Base-by-base conservation (phyloP, 1,140 invertebrate genomes). In the Cheumatopsyche charites region DNA sequence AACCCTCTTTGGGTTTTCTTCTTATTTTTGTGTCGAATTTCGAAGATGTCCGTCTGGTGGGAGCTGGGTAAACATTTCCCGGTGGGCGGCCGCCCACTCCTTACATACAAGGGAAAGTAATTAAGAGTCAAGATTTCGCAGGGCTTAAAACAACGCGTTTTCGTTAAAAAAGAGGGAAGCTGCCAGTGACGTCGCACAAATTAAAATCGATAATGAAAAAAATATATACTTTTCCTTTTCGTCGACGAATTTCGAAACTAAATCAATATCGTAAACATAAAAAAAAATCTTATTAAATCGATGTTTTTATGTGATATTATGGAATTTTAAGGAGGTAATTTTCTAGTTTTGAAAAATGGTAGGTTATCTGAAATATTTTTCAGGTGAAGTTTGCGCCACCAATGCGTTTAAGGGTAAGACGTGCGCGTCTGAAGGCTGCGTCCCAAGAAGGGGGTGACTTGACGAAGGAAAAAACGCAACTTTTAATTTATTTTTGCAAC, bases 401-500 rank as follows among this genome's bases (percentile, higher is more conserved):
- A 7, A 17, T 68, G 47, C 29, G 29, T 9, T 12, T 45, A 19
- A 25, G 23, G 66, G 49, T 55, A 36, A 45, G 49, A 68, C 66
- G 66, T 68, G 66, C 66, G 66, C 58, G 23, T 43, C 61, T 65
- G 69, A 71, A 71, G 69, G 69, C 43, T 52, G 41, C 42, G 55
- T 62, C 13, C 58, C 58, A 63, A 63, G 69, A 71, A 71, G 63
- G 63, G 70, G 70, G 70, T 67, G 70, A 72, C 70, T 72, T 72
- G 70, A 72, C 70, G 70, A 72, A 72, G 62, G 62, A 58, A 67
- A 70, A 72, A 72, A 72, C 70, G 62, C 70, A 72, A 72, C 62
- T 72, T 72, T 72, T 72, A 72, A 72, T 72, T 72, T 72, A 72
- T 72, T 72, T 72, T 72, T 72, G 70, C 70, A 67, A 72, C 70